Evolutionary conservation across 2,888 invertebrate genomes (phyloP), one percentile per base, ranked within the genome.

Genomic region (Drosophila neonasuta): DNA sequence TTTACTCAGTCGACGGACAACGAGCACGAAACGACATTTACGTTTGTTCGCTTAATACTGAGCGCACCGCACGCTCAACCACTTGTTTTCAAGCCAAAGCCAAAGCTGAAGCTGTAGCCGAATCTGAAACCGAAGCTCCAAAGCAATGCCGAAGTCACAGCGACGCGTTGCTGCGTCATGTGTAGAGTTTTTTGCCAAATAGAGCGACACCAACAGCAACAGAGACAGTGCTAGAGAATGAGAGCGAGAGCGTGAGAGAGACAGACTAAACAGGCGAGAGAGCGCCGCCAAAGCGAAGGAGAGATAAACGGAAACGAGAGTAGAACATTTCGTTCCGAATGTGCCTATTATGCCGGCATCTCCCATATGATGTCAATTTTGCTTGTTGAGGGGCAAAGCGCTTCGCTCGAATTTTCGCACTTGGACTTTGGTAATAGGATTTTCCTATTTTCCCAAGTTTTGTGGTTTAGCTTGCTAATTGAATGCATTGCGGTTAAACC

Each of bases 71-170:
- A 71, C 68, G 86, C 79, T 88, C 89, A 89, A 89, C 89, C 89
- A 89, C 89, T 89, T 89, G 89, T 89, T 89, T 89, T 87, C 75
- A 84, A 77, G 74, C 74, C 74, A 74, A 66, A 62, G 63, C 64
- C 61, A 54, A 64, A 59, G 59, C 68, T 49, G 29, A 50, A 61
- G 75, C 73, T 71, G 74, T 11, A 71, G 68, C 68, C 72, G 72
- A 71, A 20, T 34, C n/a, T 39, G 30, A 13, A 58, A 49, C 48
- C 65, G 42, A 57, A 29, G 42, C 42, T 59, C 56, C 42, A 57
- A 30, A 13, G 42, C 36, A 20, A 46, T 48, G 45, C 71, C 71
- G 66, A 71, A 57, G 65, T 62, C 58, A n/a, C 50, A 49, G n/a
- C 56, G 50, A 17, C 51, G 68, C 59, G 52, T 61, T 61, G 73